phyloP scores from a whole-genome alignment of 2,888 invertebrate species.

The Dromius quadrimaculatus region DNA sequence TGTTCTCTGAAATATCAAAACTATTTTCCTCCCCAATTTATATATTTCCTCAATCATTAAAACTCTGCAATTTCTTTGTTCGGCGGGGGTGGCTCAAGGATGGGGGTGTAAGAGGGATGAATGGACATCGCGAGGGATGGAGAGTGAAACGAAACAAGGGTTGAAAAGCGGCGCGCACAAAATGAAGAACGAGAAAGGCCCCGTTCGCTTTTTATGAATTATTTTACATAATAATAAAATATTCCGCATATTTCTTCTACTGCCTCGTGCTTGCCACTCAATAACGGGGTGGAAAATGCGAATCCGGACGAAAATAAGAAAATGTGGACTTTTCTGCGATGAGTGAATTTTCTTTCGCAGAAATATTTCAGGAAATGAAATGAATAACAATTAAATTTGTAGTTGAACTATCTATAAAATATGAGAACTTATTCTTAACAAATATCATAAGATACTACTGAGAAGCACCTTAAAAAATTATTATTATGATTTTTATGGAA shows the following conservation, averaged over 20 bases:
- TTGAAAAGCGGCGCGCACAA: conserved; percentile 11
- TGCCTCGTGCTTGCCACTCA: conserved; percentile 32
- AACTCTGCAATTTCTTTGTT: conserved; percentile 47
- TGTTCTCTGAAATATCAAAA: conserved; percentile 35
- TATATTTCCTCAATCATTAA: conserved; percentile 49
- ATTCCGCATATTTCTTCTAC: conserved; percentile 47
- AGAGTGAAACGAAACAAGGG: background rate
- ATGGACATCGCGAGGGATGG: conserved; percentile 8
- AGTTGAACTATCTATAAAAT: too few relatives aligned
- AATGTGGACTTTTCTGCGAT: background rate
- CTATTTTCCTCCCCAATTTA: conserved; percentile 42
- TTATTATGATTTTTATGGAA: too few relatives aligned
- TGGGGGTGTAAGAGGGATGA: too few relatives aligned
- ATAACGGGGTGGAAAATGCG: background rate
- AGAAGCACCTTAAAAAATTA: too few relatives aligned
- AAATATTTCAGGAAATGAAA: too few relatives aligned
- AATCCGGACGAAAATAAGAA: background rate
- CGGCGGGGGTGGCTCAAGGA: conserved; percentile 8
- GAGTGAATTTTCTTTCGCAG: too few relatives aligned
- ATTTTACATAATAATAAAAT: conserved; percentile 51
- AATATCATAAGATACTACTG: too few relatives aligned
- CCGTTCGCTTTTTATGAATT: conserved; percentile 49
- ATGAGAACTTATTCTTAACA: too few relatives aligned
- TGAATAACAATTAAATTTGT: too few relatives aligned
- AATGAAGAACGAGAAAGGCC: conserved; percentile 39